Conservation (phyloP, 2,888 invertebrate species). For the Idaea straminata region DNA sequence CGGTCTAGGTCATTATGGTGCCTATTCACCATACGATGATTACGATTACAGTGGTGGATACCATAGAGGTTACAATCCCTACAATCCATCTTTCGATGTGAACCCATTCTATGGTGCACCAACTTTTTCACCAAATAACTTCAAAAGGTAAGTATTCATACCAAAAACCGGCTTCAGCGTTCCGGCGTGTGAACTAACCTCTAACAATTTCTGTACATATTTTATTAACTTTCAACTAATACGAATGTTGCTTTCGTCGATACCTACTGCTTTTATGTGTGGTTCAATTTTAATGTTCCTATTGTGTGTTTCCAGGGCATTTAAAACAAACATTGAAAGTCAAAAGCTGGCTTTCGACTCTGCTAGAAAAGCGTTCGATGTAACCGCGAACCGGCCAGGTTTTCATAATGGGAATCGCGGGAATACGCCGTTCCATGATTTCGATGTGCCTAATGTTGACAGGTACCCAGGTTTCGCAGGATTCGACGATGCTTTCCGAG, state of each 20-base stretch:
- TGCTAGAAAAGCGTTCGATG: constrained; percentile 65
- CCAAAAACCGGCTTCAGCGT: not conserved
- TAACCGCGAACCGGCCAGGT: constrained; percentile 58
- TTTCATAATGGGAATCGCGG: constrained; percentile 30
- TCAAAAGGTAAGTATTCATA: not conserved
- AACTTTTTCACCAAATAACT: not conserved
- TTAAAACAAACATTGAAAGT: constrained; percentile 52
- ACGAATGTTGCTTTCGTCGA: not conserved
- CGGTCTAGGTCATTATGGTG: not conserved
- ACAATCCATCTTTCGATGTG: not conserved
- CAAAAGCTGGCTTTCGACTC: constrained; percentile 61
- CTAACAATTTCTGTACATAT: not conserved
- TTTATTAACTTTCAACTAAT: constrained; percentile 10
- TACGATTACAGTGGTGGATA: not conserved
- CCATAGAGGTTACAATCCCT: not conserved
- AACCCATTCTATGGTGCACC: not conserved
- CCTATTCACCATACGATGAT: not conserved
- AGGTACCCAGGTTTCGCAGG: constrained; percentile 26
- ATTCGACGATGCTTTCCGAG: constrained; percentile 35
- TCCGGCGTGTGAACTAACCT: not conserved
- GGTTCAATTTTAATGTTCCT: not conserved
- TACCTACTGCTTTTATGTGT: not conserved
- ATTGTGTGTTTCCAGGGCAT: constrained; percentile 58
- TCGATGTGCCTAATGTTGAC: constrained; percentile 23
- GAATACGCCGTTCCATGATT: constrained; percentile 19